Evolutionary conservation across 2,797 vertebrate species (phyloP).

Genomic region (Notolabrus celidotus): DNA sequence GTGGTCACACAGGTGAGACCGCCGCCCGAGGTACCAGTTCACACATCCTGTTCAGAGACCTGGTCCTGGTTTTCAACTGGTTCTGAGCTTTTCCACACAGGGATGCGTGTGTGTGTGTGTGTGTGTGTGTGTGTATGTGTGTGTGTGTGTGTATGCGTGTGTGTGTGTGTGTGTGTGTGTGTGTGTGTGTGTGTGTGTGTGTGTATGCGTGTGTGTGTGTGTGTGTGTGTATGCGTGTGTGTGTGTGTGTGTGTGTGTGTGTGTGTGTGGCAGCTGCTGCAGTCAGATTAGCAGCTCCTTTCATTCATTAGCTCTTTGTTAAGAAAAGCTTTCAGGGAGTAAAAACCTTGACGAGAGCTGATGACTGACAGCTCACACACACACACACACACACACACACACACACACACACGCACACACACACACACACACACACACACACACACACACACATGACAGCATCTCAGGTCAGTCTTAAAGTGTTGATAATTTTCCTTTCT

Average conservation of each 20-base stretch:
- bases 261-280: constrained; percentile 36
- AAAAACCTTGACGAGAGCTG: constrained; percentile 22
- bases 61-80: no score
- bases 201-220: not conserved
- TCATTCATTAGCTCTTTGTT: constrained; percentile 49
- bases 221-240: constrained; percentile 9
- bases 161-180: no score
- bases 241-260: constrained; percentile 10
- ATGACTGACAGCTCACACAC: constrained; percentile 1
- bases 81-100: no score
- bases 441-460: not conserved
- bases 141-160: no score
- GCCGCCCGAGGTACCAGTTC: no score
- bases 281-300: constrained; percentile 52
- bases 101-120: no score
- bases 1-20: no score
- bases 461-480: not conserved
- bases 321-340: constrained; percentile 46
- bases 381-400: not conserved
- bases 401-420: constrained; percentile 1
- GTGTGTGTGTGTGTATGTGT: no score
- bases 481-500: not conserved
- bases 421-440: constrained; percentile 1
- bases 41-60: no score
- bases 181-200: no score